Percentiles rank a stretch among this genome's conserved stretches.
Evolutionary conservation across 2,888 invertebrate genomes (phyloP).

Genomic region (Thymelicus acteon): DNA sequence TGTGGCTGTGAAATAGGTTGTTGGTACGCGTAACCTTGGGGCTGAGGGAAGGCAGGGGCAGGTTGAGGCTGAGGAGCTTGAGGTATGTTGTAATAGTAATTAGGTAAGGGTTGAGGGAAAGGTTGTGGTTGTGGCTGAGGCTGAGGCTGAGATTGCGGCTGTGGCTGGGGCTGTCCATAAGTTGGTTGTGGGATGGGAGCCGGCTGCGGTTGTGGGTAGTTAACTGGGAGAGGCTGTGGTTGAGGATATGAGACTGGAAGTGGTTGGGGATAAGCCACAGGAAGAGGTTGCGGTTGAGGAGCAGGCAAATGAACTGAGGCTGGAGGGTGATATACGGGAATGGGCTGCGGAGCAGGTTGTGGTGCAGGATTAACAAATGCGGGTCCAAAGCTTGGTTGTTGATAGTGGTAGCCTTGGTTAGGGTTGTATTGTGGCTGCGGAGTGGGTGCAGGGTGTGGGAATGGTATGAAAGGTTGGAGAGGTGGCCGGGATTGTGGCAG

Average conservation of each 20-base stretch:
- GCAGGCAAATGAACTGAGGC: slow-evolving; percentile 33
- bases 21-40: slow-evolving; percentile 48
- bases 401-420: slow-evolving; percentile 39
- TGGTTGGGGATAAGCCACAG: slow-evolving; percentile 42
- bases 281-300: slow-evolving; percentile 39
- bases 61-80: slow-evolving; percentile 9
- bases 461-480: slow-evolving; percentile 31
- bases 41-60: slow-evolving; percentile 30
- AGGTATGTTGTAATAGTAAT: too few species aligned
- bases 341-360: slow-evolving; percentile 37
- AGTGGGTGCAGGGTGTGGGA: slow-evolving; percentile 30
- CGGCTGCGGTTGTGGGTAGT: slow-evolving; percentile 41
- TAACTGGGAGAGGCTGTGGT: slow-evolving; percentile 46
- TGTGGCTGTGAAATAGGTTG: slow-evolving; percentile 44
- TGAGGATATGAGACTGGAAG: slow-evolving; percentile 42
- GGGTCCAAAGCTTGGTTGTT: slow-evolving; percentile 37
- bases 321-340: slow-evolving; percentile 29
- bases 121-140: slow-evolving; percentile 31
- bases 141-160: slow-evolving; percentile 32
- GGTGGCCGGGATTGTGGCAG: slow-evolving; percentile 29
- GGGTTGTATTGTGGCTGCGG: slow-evolving; percentile 26
- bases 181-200: slow-evolving; percentile 30
- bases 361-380: slow-evolving; percentile 41
- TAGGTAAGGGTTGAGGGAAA: slow-evolving; percentile 14
- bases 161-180: slow-evolving; percentile 18